phyloP scores from a whole-genome alignment of 2,888 invertebrate genomes.

The Agrotis segetum region DNA sequence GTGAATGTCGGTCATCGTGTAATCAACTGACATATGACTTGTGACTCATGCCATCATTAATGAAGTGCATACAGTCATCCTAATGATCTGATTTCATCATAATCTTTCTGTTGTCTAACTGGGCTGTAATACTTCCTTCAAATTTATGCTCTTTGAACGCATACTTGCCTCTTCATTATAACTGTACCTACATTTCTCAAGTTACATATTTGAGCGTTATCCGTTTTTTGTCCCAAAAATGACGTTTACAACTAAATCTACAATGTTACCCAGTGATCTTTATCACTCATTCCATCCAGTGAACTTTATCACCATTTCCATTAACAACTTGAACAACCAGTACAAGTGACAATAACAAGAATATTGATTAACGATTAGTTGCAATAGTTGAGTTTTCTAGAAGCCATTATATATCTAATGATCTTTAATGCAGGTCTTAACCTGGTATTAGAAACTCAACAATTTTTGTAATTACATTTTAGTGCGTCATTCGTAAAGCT shows the following conservation, averaged over 20 bases:
- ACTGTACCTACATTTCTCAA: slow-evolving; percentile 4
- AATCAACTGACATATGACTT: slow-evolving; percentile 83
- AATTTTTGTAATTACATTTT: slow-evolving; percentile 29
- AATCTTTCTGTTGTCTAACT: slow-evolving; percentile 5
- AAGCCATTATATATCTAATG: slow-evolving; percentile 28
- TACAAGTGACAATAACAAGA: slow-evolving; percentile 15
- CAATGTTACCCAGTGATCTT: not conserved
- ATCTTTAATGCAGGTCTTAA: slow-evolving; percentile 26
- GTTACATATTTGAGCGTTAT: slow-evolving; percentile 13
- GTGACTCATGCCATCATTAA: slow-evolving; percentile 81
- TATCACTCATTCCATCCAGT: not conserved
- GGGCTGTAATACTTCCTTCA: not conserved
- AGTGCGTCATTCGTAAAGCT: slow-evolving; percentile 31
- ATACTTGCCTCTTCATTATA: slow-evolving; percentile 17
- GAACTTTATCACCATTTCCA: not conserved
- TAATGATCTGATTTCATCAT: slow-evolving; percentile 52
- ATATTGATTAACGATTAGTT: slow-evolving; percentile 14
- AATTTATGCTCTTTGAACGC: not conserved
- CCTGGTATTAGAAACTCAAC: slow-evolving; percentile 38
- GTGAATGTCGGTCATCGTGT: slow-evolving; percentile 70
- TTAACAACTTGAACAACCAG: slow-evolving; percentile 2
- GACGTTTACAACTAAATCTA: not conserved
- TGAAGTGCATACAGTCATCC: slow-evolving; percentile 75
- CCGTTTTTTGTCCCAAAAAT: slow-evolving; percentile 10
- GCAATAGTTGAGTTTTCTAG: slow-evolving; percentile 33